Base-by-base conservation (phyloP, 1,140 invertebrate genomes). In the Drosophila ananassae region DNA sequence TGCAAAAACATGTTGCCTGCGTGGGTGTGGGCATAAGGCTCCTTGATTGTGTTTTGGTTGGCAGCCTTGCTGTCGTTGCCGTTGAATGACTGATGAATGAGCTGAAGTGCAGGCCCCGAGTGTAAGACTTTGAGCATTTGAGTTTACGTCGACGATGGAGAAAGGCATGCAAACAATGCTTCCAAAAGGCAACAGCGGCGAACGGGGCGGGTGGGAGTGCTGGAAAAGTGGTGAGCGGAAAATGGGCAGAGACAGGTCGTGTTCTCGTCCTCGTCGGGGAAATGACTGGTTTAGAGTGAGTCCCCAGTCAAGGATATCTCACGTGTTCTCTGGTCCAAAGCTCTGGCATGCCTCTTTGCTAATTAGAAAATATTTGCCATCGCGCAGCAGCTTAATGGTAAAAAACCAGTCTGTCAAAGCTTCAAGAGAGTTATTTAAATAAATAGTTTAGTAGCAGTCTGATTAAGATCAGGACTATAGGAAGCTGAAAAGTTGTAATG, bases 1-100 rank as follows among this genome's bases (percentile, higher is more conserved):
- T 85, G 81, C 81, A 77, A 85, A 85, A 85, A 85, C 81, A 85
- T 81, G 82, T 87, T 79, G 72, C 63, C 78, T 34, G 55, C 58
- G 60, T 44, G 72, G 66, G 64, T 53, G 61, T 47, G 64, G 62
- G 74, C 32, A 66, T 28, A 46, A 12, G 60, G 59, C 17, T 52
- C 51, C 59, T 57, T 52, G 59, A 51, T 74, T 66, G 54, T 58
- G 25, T 51, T 60, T 50, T 54, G 60, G 59, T 63, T 67, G 67
- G 39, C 67, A 57, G 51, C 28, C 13, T 63, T 48, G 30, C 63
- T 52, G 22, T 44, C 41, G 41, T 54, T 51, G 59, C 60, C 67
- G 41, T 60, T 71, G 77, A 84, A 77, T 87, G 81, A 78, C 81
- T 87, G 78, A 85, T 87, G 81, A 81, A 77, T 75, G 81, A 75